These are phyloP conservation scores for Latrodectus elegans DNA, from an alignment of 2,888 invertebrate genomes.

Conservation along the genomic window DNA sequence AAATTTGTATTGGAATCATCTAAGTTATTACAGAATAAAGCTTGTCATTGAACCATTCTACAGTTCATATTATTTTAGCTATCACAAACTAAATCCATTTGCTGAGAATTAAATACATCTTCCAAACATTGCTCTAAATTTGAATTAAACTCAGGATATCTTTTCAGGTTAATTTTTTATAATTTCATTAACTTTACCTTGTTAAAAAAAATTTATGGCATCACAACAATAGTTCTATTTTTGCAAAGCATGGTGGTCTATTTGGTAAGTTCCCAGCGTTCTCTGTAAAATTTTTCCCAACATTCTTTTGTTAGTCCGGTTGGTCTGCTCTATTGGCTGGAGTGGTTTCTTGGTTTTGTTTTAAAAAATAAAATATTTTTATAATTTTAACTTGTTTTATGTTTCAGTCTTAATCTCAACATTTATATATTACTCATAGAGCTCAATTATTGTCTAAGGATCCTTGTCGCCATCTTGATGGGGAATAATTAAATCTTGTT, in stretches of 20 bases:
- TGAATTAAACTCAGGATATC: no score
- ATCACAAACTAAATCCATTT: no score
- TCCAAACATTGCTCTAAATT: no score
- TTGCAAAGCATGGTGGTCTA: slow-evolving; percentile 75
- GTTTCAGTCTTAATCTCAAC: background rate
- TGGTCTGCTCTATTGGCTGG: slow-evolving; percentile 10
- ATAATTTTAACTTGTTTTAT: background rate
- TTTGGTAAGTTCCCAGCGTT: slow-evolving; percentile 76
- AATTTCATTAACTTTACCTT: background rate
- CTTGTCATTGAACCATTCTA: no score
- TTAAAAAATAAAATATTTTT: background rate
- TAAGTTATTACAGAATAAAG: no score
- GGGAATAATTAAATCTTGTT: slow-evolving; percentile 12
- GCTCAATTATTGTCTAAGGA: background rate
- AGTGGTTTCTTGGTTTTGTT: background rate
- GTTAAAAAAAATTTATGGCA: background rate
- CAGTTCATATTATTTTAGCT: no score
- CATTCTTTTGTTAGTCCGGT: slow-evolving; percentile 63
- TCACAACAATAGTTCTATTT: slow-evolving; percentile 5
- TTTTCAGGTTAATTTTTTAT: background rate
- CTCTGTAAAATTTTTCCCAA: slow-evolving; percentile 72
- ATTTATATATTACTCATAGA: background rate
- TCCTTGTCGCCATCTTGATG: slow-evolving; percentile 64
- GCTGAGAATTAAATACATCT: no score
- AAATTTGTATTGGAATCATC: no score